Evolutionary conservation across 1,140 invertebrate genomes (phyloP).

Genomic region (Drosophila eugracilis): DNA sequence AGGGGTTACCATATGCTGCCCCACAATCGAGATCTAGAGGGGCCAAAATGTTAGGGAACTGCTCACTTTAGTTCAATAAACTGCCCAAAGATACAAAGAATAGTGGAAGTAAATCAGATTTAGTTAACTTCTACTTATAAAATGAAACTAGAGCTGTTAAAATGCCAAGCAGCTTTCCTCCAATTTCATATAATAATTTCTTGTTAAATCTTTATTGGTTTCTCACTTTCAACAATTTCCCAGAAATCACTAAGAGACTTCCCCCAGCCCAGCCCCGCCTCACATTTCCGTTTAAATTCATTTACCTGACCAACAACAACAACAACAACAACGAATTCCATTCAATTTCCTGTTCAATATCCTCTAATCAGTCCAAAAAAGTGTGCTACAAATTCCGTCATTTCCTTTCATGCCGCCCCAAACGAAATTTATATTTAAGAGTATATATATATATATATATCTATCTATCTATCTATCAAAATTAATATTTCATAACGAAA

Average conservation of each 20-base stretch:
- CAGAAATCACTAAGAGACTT: too few relatives aligned
- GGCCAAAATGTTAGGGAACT: constrained; percentile 4
- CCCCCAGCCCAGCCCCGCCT: too few relatives aligned
- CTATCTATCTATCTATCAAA: constrained; percentile 29
- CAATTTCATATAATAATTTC: too few relatives aligned
- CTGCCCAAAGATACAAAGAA: too few relatives aligned
- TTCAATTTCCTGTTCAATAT: constrained; percentile 42
- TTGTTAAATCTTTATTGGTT: too few relatives aligned
- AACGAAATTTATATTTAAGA: too few relatives aligned
- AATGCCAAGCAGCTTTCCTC: too few relatives aligned
- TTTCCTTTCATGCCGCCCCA: neutral
- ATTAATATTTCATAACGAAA: constrained; percentile 19
- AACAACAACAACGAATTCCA: neutral
- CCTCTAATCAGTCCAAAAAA: constrained; percentile 34
- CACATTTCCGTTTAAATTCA: constrained; percentile 1
- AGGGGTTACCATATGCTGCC: constrained; percentile 35
- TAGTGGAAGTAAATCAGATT: too few relatives aligned
- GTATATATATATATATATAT: constrained; percentile 6
- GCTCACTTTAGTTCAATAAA: constrained; percentile 12
- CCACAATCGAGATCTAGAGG: constrained; percentile 5
- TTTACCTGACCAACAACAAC: constrained; percentile 1
- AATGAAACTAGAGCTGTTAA: too few relatives aligned
- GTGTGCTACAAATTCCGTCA: constrained; percentile 16
- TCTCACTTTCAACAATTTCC: neutral
- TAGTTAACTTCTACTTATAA: too few relatives aligned